A percentile compares a stretch with the other conserved stretches of the same genome.
These are phyloP conservation scores for Mantis religiosa DNA, from an alignment of 2,888 invertebrate species.

Conservation along the genomic window DNA sequence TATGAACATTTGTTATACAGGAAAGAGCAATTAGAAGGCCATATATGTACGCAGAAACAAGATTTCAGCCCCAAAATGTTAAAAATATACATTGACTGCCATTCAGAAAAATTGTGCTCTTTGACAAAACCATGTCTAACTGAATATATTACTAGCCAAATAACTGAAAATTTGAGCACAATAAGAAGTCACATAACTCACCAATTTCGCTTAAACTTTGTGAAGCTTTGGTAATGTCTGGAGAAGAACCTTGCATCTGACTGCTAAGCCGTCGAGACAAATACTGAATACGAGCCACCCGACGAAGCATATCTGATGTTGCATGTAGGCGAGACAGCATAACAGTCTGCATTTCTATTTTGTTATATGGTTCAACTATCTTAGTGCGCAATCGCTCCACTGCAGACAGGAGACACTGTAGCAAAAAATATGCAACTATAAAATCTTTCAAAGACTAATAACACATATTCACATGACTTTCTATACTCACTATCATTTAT, in stretches of 20 bases:
- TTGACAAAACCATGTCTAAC: too few species aligned
- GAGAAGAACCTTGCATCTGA: constrained; percentile 54
- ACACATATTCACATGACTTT: too few species aligned
- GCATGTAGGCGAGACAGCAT: constrained; percentile 78
- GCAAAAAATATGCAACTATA: not conserved
- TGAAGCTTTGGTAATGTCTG: constrained; percentile 77
- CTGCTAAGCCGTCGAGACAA: constrained; percentile 69
- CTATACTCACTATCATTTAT: too few species aligned
- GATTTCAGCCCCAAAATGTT: too few species aligned
- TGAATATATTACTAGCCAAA: not conserved
- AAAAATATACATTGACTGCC: too few species aligned
- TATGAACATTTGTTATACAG: too few species aligned
- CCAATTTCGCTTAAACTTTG: constrained; percentile 77
- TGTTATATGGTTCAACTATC: constrained; percentile 67
- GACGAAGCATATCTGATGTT: constrained; percentile 80
- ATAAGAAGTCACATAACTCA: constrained; percentile 38
- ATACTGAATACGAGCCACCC: constrained; percentile 75
- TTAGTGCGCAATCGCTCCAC: constrained; percentile 66
- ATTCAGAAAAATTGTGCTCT: too few species aligned
- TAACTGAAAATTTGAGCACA: not conserved
- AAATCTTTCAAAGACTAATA: too few species aligned
- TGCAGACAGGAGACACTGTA: constrained; percentile 59
- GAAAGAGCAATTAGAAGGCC: too few species aligned
- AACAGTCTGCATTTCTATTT: constrained; percentile 75
- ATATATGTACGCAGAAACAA: too few species aligned